These are phyloP conservation scores for Drosophila sturtevanti DNA, from an alignment of 1,140 invertebrate species.

Conservation along the genomic window DNA sequence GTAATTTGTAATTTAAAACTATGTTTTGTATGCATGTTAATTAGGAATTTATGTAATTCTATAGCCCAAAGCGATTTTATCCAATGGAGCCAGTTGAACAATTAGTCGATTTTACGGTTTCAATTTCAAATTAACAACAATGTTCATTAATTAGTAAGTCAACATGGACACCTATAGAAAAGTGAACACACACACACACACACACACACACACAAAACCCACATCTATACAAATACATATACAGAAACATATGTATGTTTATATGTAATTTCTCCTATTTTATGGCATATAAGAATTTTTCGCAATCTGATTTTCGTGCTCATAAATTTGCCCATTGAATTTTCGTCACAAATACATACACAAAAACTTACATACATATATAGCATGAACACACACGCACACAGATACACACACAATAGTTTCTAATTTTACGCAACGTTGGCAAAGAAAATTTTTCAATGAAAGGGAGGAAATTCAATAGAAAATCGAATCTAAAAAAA, in stretches of 20 bases:
- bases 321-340: conserved; percentile 63
- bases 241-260: no score
- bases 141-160: conserved; percentile 48
- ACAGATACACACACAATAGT: conserved; percentile 51
- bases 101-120: not conserved
- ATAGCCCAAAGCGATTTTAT: conserved; percentile 11
- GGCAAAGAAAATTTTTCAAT: conserved; percentile 32
- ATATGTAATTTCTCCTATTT: not conserved
- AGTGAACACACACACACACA: not conserved
- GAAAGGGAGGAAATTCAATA: conserved; percentile 45
- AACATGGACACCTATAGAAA: not conserved
- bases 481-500: conserved; percentile 24
- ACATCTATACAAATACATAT: conserved; percentile 14
- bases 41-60: conserved; percentile 34
- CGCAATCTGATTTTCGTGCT: conserved; percentile 23
- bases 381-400: not conserved
- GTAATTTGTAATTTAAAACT: no score
- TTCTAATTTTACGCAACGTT: conserved; percentile 71
- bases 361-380: no score
- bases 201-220: not conserved
- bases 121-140: conserved; percentile 22
- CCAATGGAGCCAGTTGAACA: not conserved
- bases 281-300: not conserved
- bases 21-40: not conserved
- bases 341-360: not conserved